Conservation (phyloP, 2,888 invertebrate species). For the Galeruca laticollis region DNA sequence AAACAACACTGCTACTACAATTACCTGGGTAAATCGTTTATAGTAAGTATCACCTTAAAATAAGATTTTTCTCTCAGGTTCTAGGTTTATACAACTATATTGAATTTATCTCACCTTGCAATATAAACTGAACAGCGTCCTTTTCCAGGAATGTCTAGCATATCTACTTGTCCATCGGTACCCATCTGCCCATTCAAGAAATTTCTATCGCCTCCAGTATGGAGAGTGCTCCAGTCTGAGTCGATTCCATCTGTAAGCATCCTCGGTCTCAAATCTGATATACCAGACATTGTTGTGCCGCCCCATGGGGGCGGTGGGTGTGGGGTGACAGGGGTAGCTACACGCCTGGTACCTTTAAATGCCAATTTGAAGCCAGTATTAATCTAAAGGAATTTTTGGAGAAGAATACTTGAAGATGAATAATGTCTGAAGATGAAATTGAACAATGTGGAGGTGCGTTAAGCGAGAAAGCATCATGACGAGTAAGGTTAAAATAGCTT, state of each 20-base stretch:
- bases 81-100: neutral
- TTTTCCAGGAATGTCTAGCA: conserved; percentile 94
- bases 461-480: neutral
- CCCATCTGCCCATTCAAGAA: conserved; percentile 63
- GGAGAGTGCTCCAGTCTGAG: conserved; percentile 64
- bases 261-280: conserved; percentile 59
- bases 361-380: conserved; percentile 15
- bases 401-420: conserved; percentile 12
- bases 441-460: neutral
- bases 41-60: no score
- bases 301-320: conserved; percentile 56
- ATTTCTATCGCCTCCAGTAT: conserved; percentile 58
- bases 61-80: no score
- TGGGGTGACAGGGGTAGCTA: conserved; percentile 64
- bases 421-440: neutral
- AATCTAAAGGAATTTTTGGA: conserved; percentile 13
- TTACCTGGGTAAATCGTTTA: no score
- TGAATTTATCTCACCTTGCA: conserved; percentile 71
- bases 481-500: neutral
- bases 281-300: conserved; percentile 56
- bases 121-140: conserved; percentile 94
- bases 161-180: conserved; percentile 82
- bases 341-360: conserved; percentile 58
- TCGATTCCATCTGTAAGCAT: conserved; percentile 65
- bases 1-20: no score